phyloP scores from a whole-genome alignment of 2,113 vertebrate species.

The Phrynosoma blainvillii region DNA sequence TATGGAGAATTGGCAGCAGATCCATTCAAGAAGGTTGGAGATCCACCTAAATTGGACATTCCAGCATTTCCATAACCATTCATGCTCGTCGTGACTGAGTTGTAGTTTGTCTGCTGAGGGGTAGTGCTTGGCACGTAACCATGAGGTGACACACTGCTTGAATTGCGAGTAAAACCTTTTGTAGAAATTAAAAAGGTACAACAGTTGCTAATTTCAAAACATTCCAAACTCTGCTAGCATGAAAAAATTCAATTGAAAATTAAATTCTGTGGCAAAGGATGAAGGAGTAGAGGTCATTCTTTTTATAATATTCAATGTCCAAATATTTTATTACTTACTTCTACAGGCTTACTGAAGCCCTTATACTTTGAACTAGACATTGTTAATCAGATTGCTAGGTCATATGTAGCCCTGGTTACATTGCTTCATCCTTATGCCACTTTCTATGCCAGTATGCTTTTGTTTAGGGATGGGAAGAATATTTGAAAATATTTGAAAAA shows the following conservation, averaged over 20 bases:
- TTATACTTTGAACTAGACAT: background rate
- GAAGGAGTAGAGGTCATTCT: background rate
- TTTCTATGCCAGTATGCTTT: background rate
- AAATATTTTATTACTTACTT: background rate
- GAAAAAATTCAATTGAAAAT: background rate
- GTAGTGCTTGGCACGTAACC: conserved; percentile 97
- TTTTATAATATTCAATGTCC: background rate
- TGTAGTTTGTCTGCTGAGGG: conserved; percentile 96
- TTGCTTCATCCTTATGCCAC: background rate
- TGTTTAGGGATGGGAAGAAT: background rate
- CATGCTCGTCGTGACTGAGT: conserved; percentile 96
- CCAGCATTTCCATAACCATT: conserved; percentile 94
- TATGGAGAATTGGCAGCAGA: conserved; percentile 98
- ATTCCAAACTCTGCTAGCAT: background rate
- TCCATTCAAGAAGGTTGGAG: conserved; percentile 96
- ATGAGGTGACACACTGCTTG: conserved; percentile 96
- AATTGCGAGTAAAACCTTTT: conserved; percentile 95
- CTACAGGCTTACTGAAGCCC: background rate
- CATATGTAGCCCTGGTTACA: background rate
- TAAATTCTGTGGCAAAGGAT: background rate
- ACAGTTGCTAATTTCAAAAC: conserved; percentile 22
- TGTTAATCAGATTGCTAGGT: background rate
- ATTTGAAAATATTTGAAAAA: too few relatives aligned
- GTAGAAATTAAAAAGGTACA: conserved; percentile 48
- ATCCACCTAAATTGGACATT: conserved; percentile 97